phyloP scores from a whole-genome alignment of 2,888 invertebrate genomes.

The Lapara coniferarum region DNA sequence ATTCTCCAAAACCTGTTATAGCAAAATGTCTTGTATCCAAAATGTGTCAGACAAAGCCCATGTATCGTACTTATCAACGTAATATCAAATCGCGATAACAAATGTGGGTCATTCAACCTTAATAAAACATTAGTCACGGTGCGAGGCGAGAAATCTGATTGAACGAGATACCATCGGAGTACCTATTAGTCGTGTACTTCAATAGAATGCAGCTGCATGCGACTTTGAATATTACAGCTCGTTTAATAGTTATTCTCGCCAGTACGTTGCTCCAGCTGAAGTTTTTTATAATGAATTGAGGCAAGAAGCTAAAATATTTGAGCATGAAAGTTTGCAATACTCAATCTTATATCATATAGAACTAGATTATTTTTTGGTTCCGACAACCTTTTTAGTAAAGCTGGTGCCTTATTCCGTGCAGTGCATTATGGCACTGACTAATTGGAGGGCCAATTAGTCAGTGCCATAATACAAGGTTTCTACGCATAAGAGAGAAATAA shows the following conservation, averaged over 20 bases:
- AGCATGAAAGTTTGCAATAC: no score
- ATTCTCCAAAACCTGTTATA: slow-evolving; percentile 13
- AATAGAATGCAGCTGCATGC: slow-evolving; percentile 25
- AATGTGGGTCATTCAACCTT: slow-evolving; percentile 40
- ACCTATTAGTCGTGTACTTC: slow-evolving; percentile 24
- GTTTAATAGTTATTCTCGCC: neutral
- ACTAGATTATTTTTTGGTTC: no score
- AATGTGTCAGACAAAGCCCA: slow-evolving; percentile 20
- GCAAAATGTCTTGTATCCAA: slow-evolving; percentile 12
- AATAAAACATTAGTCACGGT: slow-evolving; percentile 23
- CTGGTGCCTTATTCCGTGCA: no score
- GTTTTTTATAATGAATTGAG: no score
- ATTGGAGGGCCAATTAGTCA: no score
- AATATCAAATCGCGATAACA: slow-evolving; percentile 35
- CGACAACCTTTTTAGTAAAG: no score
- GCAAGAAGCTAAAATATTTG: no score
- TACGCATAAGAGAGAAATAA: no score
- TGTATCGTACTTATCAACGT: slow-evolving; percentile 31
- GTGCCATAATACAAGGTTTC: no score
- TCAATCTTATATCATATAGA: no score
- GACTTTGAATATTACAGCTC: neutral
- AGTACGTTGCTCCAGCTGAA: neutral
- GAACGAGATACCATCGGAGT: slow-evolving; percentile 7
- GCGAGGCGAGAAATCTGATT: slow-evolving; percentile 7
- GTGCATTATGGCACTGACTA: no score